These are phyloP conservation scores for Cephus pulcher DNA, from an alignment of 2,888 invertebrate genomes.

Conservation along the genomic window DNA sequence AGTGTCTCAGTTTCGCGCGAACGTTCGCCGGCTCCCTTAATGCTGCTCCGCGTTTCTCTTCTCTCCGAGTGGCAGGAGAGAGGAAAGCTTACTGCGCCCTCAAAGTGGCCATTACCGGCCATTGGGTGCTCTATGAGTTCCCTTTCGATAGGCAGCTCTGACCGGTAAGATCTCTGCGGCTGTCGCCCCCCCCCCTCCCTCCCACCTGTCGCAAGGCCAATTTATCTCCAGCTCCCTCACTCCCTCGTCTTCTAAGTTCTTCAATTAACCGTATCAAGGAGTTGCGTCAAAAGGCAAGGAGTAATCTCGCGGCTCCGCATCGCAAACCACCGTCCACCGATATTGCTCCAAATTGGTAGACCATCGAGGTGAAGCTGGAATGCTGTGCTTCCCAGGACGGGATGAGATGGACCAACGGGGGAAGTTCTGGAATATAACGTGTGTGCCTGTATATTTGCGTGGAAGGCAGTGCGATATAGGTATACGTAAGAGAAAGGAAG, in stretches of 20 bases:
- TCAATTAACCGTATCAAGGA: slow-evolving; percentile 52
- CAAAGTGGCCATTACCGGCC: slow-evolving; percentile 63
- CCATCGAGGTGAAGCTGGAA: neutral
- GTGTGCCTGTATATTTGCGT: neutral
- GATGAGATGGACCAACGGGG: neutral
- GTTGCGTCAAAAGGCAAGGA: neutral
- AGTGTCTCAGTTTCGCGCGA: neutral
- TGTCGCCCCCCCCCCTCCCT: neutral
- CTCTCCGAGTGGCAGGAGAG: neutral
- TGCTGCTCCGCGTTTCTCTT: neutral
- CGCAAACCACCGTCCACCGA: neutral
- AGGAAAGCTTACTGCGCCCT: slow-evolving; percentile 39
- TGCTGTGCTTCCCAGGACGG: neutral
- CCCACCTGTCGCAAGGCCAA: slow-evolving; percentile 20
- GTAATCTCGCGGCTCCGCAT: neutral
- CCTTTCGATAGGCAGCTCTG: neutral
- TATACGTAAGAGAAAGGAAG: slow-evolving; percentile 9
- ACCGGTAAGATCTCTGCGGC: neutral
- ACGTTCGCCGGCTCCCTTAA: neutral
- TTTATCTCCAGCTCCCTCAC: slow-evolving; percentile 11
- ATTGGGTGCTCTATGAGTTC: slow-evolving; percentile 11
- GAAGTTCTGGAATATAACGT: neutral
- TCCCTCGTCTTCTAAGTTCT: slow-evolving; percentile 39
- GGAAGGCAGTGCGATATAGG: neutral
- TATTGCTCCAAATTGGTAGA: neutral